Evolutionary conservation across 2,113 vertebrate species (phyloP), one percentile per base, ranked within the genome.

Genomic region (Cottus gobio): DNA sequence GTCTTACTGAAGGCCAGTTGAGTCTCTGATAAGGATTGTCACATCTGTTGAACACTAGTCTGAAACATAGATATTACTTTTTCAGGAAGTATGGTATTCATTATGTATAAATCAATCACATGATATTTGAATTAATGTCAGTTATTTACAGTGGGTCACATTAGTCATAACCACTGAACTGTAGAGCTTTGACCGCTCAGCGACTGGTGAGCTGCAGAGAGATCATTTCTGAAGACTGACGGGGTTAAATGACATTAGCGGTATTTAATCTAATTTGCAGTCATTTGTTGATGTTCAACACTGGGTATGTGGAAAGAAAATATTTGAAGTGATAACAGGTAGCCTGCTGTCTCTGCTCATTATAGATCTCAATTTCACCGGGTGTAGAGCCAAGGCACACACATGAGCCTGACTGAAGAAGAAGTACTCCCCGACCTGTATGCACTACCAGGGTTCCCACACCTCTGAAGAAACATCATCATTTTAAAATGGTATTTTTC

Each of bases 261-360:
- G 69, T 44, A 71, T 89, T 88, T 93, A 93, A 94, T 95, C 87
- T 92, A 94, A 94, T 94, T 91, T 93, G 76, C 82, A 88, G 83
- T 87, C 89, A 89, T 94, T 95, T 95, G 92, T 93, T 95, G 93
- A 93, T 88, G 85, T 94, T 93, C 80, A 88, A 87, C 79, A 85
- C 85, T 78, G 85, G 90, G 93, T 90, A 93, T 93, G 91, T 93
- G 85, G 88, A 95, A 94, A 87, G 82, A 94, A 94, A 95, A 95
- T 95, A 95, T 95, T 94, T 94, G 71, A 93, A 93, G 90, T 93
- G 92, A 95, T 95, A 95, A 95, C 93, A 94, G 89, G 93, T 94
- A 93, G 91, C 86, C 89, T 79, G 87, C 92, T 89, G 90, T 94
- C 90, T 82, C 62, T 75, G 63, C 86, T 93, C 88, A 83, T 93